phyloP scores from a whole-genome alignment of 2,888 invertebrate species.

The Phoenoteleia sp. region DNA sequence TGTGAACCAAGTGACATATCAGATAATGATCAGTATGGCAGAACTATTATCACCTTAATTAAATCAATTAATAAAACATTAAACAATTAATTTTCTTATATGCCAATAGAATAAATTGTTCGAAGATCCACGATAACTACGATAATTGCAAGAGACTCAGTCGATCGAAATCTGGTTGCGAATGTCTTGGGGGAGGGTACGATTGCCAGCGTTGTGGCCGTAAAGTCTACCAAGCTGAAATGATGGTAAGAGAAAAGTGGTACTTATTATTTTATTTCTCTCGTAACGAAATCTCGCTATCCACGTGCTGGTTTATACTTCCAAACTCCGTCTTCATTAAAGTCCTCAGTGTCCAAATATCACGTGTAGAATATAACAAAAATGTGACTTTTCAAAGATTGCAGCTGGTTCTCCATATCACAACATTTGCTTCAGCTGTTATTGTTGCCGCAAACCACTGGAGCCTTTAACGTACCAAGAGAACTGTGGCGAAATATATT shows the following conservation, averaged over 20 bases:
- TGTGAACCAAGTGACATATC: constrained; percentile 15
- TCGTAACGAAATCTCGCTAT: neutral
- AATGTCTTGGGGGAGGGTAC: constrained; percentile 83
- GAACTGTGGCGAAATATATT: constrained; percentile 87
- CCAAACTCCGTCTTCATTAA: constrained; percentile 43
- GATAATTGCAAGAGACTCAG: constrained; percentile 68
- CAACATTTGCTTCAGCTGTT: constrained; percentile 87
- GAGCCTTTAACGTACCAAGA: constrained; percentile 87
- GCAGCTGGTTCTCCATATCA: constrained; percentile 87
- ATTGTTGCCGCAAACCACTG: constrained; percentile 87
- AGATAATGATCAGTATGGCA: constrained; percentile 20
- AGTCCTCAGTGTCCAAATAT: constrained; percentile 18
- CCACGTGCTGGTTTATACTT: constrained; percentile 4
- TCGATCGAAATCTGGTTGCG: constrained; percentile 74
- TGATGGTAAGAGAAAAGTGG: constrained; percentile 80
- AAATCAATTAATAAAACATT: no score
- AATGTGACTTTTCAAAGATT: constrained; percentile 76
- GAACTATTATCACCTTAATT: neutral
- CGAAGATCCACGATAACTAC: neutral
- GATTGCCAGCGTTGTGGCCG: constrained; percentile 85
- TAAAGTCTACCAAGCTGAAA: constrained; percentile 85
- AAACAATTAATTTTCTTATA: no score
- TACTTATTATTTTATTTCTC: constrained; percentile 5
- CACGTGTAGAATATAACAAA: constrained; percentile 35
- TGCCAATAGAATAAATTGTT: neutral